Evolutionary conservation across 2,797 vertebrate species (phyloP).

Genomic region (Syngnathus rostellatus): DNA sequence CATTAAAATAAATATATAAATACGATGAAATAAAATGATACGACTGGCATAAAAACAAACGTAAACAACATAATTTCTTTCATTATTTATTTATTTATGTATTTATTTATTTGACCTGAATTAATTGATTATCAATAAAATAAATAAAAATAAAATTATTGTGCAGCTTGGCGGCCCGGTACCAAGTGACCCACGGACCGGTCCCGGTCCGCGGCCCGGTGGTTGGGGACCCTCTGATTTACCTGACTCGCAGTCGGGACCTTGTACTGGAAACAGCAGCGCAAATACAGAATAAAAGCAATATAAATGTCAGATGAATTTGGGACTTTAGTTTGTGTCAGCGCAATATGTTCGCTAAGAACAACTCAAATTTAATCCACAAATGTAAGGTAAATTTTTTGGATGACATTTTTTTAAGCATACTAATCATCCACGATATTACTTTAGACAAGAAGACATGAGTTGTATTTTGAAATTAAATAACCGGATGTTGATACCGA

Average conservation of each 20-base stretch:
- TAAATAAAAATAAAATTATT: too few relatives aligned
- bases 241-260: background rate
- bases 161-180: too few relatives aligned
- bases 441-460: background rate
- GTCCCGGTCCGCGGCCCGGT: too few relatives aligned
- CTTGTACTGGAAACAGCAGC: background rate
- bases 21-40: too few relatives aligned
- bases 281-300: background rate
- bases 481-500: constrained; percentile 4
- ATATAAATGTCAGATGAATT: background rate
- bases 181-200: too few relatives aligned
- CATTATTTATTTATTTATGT: too few relatives aligned
- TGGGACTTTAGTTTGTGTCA: background rate
- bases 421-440: background rate
- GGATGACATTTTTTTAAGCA: background rate
- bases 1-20: too few relatives aligned
- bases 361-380: background rate
- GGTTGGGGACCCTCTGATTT: background rate
- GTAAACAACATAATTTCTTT: too few relatives aligned
- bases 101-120: too few relatives aligned
- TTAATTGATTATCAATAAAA: too few relatives aligned
- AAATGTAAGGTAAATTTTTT: background rate
- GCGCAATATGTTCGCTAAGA: background rate
- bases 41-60: too few relatives aligned
- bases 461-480: constrained; percentile 28